A percentile compares a stretch with the other conserved stretches of the same genome.
phyloP scores from a whole-genome alignment of 2,797 vertebrate species.

The Falco rusticolus region DNA sequence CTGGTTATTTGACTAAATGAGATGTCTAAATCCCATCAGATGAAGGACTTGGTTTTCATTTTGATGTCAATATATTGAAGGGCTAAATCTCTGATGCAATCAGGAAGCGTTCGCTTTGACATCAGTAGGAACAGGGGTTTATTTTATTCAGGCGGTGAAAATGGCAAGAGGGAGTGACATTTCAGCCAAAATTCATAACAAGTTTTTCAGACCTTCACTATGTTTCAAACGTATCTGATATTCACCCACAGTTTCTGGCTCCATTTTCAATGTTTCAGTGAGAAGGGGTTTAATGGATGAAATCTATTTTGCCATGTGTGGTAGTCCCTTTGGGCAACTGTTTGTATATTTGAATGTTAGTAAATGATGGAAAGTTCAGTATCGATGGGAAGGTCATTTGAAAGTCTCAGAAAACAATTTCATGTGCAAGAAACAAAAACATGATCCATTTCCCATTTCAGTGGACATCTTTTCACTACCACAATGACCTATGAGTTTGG shows the following conservation, averaged over 20 bases:
- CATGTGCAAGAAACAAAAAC: slow-evolving; percentile 48
- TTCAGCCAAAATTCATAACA: not conserved
- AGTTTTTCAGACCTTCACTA: not conserved
- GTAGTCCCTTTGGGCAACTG: not conserved
- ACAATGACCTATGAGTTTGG: slow-evolving; percentile 48
- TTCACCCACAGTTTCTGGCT: not conserved
- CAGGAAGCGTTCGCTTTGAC: not conserved
- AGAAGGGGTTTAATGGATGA: not conserved
- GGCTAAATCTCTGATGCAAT: not conserved
- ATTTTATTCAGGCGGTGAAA: not conserved
- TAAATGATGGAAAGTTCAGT: slow-evolving; percentile 37
- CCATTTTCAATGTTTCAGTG: not conserved
- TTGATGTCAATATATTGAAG: not conserved
- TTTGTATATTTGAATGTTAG: slow-evolving; percentile 23
- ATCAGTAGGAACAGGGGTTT: not conserved
- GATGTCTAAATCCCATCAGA: not conserved
- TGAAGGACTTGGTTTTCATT: not conserved
- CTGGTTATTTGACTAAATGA: not conserved
- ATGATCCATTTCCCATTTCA: slow-evolving; percentile 38
- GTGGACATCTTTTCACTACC: slow-evolving; percentile 34
- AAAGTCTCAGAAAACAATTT: slow-evolving; percentile 61
- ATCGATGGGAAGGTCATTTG: slow-evolving; percentile 34
- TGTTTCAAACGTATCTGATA: not conserved
- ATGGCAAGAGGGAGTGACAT: not conserved
- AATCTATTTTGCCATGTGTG: not conserved